These are phyloP conservation scores for Psittacula derbiana DNA, from an alignment of 2,797 vertebrate species.

Conservation along the genomic window DNA sequence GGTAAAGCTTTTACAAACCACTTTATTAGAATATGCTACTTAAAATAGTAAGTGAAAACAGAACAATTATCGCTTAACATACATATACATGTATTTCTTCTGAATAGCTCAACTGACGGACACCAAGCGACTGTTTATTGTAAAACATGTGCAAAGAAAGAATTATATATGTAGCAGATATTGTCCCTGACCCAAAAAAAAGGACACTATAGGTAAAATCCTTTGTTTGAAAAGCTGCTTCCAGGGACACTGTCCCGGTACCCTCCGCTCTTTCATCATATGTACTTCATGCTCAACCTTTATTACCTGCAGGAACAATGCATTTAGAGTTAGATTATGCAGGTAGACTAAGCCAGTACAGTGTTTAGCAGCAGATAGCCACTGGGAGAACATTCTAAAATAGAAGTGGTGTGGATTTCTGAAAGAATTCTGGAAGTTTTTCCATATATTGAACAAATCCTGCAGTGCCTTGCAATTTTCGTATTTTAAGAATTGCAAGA, in stretches of 20 bases:
- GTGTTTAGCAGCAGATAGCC: neutral
- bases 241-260: neutral
- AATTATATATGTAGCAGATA: neutral
- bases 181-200: neutral
- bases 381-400: neutral
- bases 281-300: neutral
- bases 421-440: neutral
- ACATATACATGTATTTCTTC: neutral
- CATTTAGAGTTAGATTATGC: neutral
- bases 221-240: neutral
- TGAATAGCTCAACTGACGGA: neutral
- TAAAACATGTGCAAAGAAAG: neutral
- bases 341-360: neutral
- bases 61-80: neutral
- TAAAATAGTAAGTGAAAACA: neutral
- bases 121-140: neutral
- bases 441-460: neutral
- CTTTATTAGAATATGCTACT: constrained; percentile 27
- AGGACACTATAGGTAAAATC: neutral
- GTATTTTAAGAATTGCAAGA: neutral
- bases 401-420: neutral
- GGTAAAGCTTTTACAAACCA: neutral
- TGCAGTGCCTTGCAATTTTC: neutral
- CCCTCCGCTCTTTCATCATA: rapidly evolving
- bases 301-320: neutral